phyloP scores from a whole-genome alignment of 2,113 vertebrate species.

The Epinephelus fuscoguttatus region DNA sequence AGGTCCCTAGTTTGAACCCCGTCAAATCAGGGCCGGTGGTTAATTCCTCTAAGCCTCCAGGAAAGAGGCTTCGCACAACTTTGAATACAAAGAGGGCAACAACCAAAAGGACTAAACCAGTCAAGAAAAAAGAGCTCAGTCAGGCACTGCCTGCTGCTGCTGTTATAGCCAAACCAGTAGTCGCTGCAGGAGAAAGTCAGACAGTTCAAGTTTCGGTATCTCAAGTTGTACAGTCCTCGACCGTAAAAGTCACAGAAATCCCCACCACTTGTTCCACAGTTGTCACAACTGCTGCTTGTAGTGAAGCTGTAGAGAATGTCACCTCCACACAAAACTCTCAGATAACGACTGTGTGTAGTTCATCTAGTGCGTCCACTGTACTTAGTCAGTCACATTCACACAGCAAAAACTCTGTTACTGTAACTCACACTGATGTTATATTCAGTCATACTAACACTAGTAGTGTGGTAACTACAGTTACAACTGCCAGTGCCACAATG shows the following conservation, averaged over 20 bases:
- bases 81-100: constrained; percentile 84
- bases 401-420: constrained; percentile 40
- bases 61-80: constrained; percentile 72
- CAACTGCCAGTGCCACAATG: constrained; percentile 34
- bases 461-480: constrained; percentile 24
- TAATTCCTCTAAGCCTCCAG: constrained; percentile 64
- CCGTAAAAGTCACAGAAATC: constrained; percentile 41
- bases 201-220: constrained; percentile 43
- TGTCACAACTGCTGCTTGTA: constrained; percentile 20
- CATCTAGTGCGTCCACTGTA: constrained; percentile 41
- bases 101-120: constrained; percentile 85
- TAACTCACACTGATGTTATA: constrained; percentile 47
- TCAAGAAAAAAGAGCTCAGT: constrained; percentile 81
- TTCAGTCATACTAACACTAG: constrained; percentile 29
- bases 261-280: constrained; percentile 31
- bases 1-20: constrained; percentile 56
- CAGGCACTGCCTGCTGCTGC: constrained; percentile 61
- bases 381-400: constrained; percentile 31
- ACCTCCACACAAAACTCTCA: constrained; percentile 44
- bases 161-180: constrained; percentile 73
- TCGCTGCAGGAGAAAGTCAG: constrained; percentile 48
- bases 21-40: constrained; percentile 51
- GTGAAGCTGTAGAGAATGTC: constrained; percentile 17
- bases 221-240: constrained; percentile 44
- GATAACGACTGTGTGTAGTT: constrained; percentile 42